Base-by-base conservation (phyloP, 2,797 vertebrate genomes). In the Danio albolineatus region DNA sequence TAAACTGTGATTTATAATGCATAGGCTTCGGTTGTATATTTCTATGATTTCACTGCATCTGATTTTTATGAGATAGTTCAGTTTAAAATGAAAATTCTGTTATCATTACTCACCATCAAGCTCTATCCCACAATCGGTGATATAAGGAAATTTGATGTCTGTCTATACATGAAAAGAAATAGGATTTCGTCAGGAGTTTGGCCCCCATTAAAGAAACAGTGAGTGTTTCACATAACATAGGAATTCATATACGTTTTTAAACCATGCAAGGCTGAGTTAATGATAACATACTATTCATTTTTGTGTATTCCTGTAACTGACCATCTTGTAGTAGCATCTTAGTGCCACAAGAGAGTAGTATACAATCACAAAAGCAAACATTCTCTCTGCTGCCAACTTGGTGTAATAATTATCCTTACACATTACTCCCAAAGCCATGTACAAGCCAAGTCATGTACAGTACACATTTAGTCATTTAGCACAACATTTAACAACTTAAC, bases 271-370 rank as follows among this genome's bases (percentile, higher is more conserved):
- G 14, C 8, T 17, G 46, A 39, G 28, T 39, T 17, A 53, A 53
- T 39, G 6, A 39, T 70, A 49, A 51, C 28, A 17, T 14, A 64
- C 41, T 64, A n/a, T 46, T 48, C 4, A 46, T 39, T 70, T 54
- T 0, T n/a, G 13, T 67, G 21, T 39, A 70, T 48, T 70, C 9
- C 5, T 36, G 10, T 12, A 51, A 51, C 48, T 38, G 28, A 10
- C 9, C 3, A 10, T 71, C 36, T 65, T 78, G 71, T 43, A 78
- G 70, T 78, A 62, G 61, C 79, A 81, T 49, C 28, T 16, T 73
- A 17, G 39, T 57, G 64, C 82, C 84, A 83, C 82, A 48, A 81
- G 84, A 79, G 79, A 74, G 66, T 61, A 72, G 57, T 66, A 79
- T 43, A 14, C 39, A 28, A 9, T 53, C 57, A 79, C 44, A 61